A percentile compares a stretch with the other conserved stretches of the same genome.
Conservation (phyloP, 2,888 invertebrate genomes). For the Melanostoma scalare region DNA sequence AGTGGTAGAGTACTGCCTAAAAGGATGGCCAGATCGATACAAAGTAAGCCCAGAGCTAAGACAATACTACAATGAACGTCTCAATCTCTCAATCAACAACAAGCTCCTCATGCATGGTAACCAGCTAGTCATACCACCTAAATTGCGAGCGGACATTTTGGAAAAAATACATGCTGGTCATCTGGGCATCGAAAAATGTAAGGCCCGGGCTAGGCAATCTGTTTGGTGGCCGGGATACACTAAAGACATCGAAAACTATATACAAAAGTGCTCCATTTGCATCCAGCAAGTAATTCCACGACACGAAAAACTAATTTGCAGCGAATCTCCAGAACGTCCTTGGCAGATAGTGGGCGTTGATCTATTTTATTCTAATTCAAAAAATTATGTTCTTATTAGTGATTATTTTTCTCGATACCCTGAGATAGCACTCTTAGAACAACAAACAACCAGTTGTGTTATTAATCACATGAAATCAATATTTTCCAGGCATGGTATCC, state of each 20-base stretch:
- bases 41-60: too few species aligned
- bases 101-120: too few species aligned
- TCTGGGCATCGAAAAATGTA: too few species aligned
- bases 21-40: too few species aligned
- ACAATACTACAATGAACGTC: too few species aligned
- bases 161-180: too few species aligned
- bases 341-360: slow-evolving; percentile 29
- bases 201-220: slow-evolving; percentile 1
- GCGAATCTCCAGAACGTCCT: slow-evolving; percentile 17
- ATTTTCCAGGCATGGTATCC: slow-evolving; percentile 26
- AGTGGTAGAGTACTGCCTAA: too few species aligned
- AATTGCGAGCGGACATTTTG: too few species aligned
- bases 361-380: slow-evolving; percentile 23
- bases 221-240: slow-evolving; percentile 11
- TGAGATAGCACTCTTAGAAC: too few species aligned
- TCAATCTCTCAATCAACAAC: too few species aligned
- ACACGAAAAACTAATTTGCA: slow-evolving; percentile 18
- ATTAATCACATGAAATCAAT: slow-evolving; percentile 28
- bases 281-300: slow-evolving; percentile 28
- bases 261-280: slow-evolving; percentile 33
- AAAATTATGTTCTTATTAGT: slow-evolving; percentile 20
- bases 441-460: not conserved
- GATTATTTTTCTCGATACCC: slow-evolving; percentile 1
- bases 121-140: too few species aligned
- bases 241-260: slow-evolving; percentile 39